Conservation (phyloP, 2,113 vertebrate genomes). For the Taurulus bubalis region DNA sequence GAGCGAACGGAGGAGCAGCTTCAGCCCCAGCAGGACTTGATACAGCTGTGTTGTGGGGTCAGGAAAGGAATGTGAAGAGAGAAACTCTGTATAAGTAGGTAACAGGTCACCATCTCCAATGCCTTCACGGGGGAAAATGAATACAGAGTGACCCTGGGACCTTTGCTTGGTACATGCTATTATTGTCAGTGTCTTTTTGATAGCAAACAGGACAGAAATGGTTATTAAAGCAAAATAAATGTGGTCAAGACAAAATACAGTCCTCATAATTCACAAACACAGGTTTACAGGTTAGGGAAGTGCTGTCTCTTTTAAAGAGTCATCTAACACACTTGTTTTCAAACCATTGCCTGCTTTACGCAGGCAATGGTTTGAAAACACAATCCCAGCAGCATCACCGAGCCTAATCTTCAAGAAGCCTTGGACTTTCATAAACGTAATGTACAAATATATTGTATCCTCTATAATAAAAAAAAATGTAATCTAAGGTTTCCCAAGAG, state of each 20-base stretch:
- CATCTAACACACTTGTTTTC: background rate
- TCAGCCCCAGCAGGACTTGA: conserved; percentile 50
- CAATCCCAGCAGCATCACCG: background rate
- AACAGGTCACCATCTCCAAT: conserved; percentile 49
- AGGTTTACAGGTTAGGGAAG: background rate
- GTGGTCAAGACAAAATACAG: background rate
- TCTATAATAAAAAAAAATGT: background rate
- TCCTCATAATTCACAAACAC: background rate
- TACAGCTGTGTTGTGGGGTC: conserved; percentile 65
- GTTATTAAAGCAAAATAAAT: background rate
- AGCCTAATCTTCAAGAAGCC: background rate
- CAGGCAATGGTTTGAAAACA: background rate
- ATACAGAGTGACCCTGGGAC: background rate
- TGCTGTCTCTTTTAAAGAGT: background rate
- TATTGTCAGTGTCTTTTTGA: background rate
- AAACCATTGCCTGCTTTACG: background rate
- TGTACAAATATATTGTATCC: conserved; percentile 14
- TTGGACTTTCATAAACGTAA: background rate
- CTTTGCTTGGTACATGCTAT: background rate
- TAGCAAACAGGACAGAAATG: background rate
- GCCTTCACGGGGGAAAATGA: background rate
- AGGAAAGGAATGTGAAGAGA: conserved; percentile 61
- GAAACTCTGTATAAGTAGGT: conserved; percentile 63
- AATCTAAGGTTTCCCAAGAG: background rate
- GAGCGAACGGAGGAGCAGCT: conserved; percentile 26